phyloP scores from a whole-genome alignment of 2,888 invertebrate genomes.

The Conomelus anceps region DNA sequence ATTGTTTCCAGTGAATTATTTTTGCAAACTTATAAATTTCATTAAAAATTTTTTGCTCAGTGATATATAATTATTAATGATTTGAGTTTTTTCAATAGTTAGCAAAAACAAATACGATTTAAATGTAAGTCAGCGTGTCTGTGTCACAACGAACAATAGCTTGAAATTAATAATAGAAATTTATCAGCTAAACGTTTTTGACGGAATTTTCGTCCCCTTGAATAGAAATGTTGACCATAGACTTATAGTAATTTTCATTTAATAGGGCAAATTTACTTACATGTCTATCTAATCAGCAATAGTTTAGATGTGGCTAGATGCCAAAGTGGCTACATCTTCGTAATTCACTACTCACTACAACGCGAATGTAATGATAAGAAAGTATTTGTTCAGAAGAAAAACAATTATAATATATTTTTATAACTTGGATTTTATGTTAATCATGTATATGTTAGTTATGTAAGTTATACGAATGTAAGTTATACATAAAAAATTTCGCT shows the following conservation, averaged over 20 bases:
- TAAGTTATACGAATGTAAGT: neutral
- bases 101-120: neutral
- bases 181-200: neutral
- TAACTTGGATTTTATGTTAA: no score
- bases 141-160: neutral
- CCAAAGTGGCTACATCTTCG: neutral
- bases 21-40: no score
- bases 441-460: neutral
- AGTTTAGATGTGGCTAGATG: neutral
- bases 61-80: no score
- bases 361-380: neutral
- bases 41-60: no score
- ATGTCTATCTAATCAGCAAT: neutral
- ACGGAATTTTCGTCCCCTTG: neutral
- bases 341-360: no score
- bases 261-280: neutral
- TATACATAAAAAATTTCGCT: no score
- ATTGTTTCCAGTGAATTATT: no score
- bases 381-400: neutral
- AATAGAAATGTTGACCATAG: neutral
- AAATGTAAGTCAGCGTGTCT: neutral
- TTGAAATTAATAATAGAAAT: neutral
- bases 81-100: neutral
- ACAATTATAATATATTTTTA: neutral
- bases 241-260: neutral